Evolutionary conservation across 2,797 vertebrate genomes (phyloP).

Genomic region (Triplophysa yarkandensis): DNA sequence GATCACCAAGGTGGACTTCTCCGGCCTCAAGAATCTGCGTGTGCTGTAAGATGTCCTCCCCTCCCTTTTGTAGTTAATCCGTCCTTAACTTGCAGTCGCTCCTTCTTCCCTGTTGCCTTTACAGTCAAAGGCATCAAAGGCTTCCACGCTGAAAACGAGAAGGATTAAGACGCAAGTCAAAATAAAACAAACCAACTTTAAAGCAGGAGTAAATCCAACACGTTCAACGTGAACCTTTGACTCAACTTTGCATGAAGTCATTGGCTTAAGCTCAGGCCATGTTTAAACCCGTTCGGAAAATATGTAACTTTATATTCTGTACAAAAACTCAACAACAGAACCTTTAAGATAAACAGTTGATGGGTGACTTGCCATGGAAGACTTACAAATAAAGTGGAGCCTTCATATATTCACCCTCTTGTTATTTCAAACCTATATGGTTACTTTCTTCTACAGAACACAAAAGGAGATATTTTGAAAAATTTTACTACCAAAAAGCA

Average conservation of each 20-base stretch:
- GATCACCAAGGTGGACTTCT: conserved; percentile 93
- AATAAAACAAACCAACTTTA: conserved; percentile 52
- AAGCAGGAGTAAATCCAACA: conserved; percentile 44
- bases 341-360: conserved; percentile 40
- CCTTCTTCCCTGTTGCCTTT: conserved; percentile 39
- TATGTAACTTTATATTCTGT: conserved; percentile 35
- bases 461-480: too few species aligned
- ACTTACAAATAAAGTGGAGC: too few species aligned
- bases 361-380: neutral
- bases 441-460: too few species aligned
- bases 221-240: conserved; percentile 35
- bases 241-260: conserved; percentile 37
- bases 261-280: conserved; percentile 50
- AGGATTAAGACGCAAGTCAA: conserved; percentile 50
- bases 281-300: conserved; percentile 40
- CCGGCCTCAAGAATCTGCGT: conserved; percentile 93
- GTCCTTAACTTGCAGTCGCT: conserved; percentile 30
- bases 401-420: too few species aligned
- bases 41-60: conserved; percentile 86
- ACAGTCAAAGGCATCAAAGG: conserved; percentile 45
- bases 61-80: conserved; percentile 15
- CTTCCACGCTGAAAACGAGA: conserved; percentile 23
- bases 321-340: conserved; percentile 6
- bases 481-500: too few species aligned
- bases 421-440: too few species aligned